Conservation (phyloP, 2,888 invertebrate species). For the Rapana venosa region DNA sequence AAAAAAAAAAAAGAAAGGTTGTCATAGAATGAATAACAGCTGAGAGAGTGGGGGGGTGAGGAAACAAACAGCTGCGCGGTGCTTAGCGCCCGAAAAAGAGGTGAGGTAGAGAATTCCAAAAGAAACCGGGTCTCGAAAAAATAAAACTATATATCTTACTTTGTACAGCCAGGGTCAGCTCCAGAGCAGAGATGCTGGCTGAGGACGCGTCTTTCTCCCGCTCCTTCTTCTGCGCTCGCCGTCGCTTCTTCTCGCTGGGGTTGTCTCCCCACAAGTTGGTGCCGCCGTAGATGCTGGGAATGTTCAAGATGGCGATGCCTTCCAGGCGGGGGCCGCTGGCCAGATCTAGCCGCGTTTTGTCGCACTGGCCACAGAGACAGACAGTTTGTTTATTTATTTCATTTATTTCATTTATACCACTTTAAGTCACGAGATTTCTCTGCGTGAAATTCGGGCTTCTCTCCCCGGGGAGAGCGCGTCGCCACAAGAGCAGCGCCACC, state of each 20-base stretch:
- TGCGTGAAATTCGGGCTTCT: too few relatives aligned
- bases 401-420: too few relatives aligned
- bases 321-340: constrained; percentile 94
- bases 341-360: constrained; percentile 93
- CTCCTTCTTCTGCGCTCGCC: constrained; percentile 75
- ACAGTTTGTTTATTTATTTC: too few relatives aligned
- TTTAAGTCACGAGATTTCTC: too few relatives aligned
- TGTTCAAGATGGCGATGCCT: constrained; percentile 96
- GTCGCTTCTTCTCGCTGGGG: constrained; percentile 75
- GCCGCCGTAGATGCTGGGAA: constrained; percentile 98
- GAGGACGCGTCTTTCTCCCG: constrained; percentile 81
- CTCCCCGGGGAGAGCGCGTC: too few relatives aligned
- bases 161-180: constrained; percentile 92
- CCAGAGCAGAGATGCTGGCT: constrained; percentile 87
- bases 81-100: too few relatives aligned
- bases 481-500: too few relatives aligned
- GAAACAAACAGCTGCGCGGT: too few relatives aligned
- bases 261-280: constrained; percentile 94
- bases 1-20: too few relatives aligned
- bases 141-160: constrained; percentile 82
- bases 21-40: too few relatives aligned
- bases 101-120: not conserved
- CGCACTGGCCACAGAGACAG: constrained; percentile 84
- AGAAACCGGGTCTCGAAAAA: not conserved
- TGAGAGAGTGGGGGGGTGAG: too few relatives aligned